Conservation (phyloP, 2,888 invertebrate genomes). For the Drosophila colorata region DNA sequence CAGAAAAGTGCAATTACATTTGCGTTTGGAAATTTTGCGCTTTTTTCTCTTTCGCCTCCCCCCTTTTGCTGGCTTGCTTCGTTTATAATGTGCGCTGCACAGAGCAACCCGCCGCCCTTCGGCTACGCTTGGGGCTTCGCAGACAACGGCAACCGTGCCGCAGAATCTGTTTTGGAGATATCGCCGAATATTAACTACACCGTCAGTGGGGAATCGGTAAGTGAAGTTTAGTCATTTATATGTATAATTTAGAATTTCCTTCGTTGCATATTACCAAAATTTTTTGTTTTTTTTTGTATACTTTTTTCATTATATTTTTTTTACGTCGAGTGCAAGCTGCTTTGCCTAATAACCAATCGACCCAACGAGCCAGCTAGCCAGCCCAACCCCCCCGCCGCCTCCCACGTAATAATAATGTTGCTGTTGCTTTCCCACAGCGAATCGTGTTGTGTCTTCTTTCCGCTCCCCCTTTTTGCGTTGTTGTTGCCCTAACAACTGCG, state of each 20-base stretch:
- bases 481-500: constrained; percentile 62
- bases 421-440: constrained; percentile 79
- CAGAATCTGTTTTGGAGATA: constrained; percentile 85
- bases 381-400: constrained; percentile 30
- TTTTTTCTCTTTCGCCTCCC: constrained; percentile 80
- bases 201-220: constrained; percentile 86
- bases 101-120: constrained; percentile 85
- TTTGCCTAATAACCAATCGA: constrained; percentile 68
- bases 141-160: constrained; percentile 84
- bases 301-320: constrained; percentile 41
- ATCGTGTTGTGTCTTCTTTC: constrained; percentile 75
- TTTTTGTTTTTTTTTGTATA: constrained; percentile 30
- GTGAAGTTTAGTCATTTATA: constrained; percentile 63
- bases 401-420: constrained; percentile 67
- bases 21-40: constrained; percentile 82
- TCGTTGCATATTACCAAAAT: constrained; percentile 58
- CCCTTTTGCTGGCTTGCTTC: constrained; percentile 63
- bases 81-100: constrained; percentile 85
- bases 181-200: constrained; percentile 86
- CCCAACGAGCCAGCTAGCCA: constrained; percentile 56
- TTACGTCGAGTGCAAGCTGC: constrained; percentile 68
- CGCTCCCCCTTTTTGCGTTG: constrained; percentile 23
- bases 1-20: constrained; percentile 82
- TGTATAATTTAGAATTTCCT: constrained; percentile 61
- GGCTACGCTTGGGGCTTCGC: constrained; percentile 86